Evolutionary conservation across 1,140 invertebrate genomes (phyloP), one percentile per base, ranked within the genome.

Genomic region (Drosophila willistoni): DNA sequence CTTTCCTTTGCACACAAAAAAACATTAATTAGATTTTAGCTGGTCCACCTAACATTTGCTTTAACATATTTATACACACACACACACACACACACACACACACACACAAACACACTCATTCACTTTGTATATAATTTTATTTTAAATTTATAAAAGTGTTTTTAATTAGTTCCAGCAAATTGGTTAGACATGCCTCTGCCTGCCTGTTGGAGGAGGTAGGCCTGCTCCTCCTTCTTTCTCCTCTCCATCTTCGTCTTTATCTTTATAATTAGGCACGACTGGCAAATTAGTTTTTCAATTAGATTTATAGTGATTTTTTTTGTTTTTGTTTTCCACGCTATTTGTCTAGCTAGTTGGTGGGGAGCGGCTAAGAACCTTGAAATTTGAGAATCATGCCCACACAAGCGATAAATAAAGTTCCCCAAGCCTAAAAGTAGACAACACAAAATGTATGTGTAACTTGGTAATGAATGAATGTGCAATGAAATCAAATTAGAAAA

Each of bases 111-210:
- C 14, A 60, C 62, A 51, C 29, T 29, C 29, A 29, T 7, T 29
- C 14, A 61, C 65, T 47, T 17, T 51, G 44, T 51, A 51, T 51
- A 19, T 51, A 51, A 51, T 51, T 51, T 51, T 22, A 51, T 51
- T 51, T 51, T 9, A 51, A 51, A 51, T 71, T 25, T 64, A 73
- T 77, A 75, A 81, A 87, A 89, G 70, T 89, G 80, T 89, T 84
- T 84, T 89, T 89, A 87, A 87, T 87, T 87, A 87, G 80, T 89
- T 87, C 64, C 71, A 70, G 57, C 77, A 81, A 85, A 84, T 85
- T 85, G 69, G 44, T 77, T 72, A 44, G 66, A 68, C 71, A 83
- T 64, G 39, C 5, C 77, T 57, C 77, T 57, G 51, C n/a, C 51
- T 4, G 25, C 36, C 12, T 13, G 3, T 3, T 4, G 2, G 22